phyloP scores from a whole-genome alignment of 2,888 invertebrate species.

The Hypomecis atomaria region DNA sequence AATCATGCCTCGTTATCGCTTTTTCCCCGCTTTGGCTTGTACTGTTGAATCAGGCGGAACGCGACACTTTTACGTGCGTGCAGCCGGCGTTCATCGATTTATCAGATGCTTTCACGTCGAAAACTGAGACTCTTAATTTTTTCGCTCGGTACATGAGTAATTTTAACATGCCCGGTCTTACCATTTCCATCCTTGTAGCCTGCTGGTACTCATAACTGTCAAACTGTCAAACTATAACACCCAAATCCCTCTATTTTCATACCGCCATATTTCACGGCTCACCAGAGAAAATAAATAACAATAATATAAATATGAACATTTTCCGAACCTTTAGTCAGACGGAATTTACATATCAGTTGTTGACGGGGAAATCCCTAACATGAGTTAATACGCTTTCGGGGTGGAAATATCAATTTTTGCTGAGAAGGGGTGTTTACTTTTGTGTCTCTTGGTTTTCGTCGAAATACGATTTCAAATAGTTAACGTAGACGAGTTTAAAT shows the following conservation, averaged over 20 bases:
- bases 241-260: slow-evolving; percentile 81
- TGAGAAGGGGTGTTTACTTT: background rate
- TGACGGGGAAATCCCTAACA: slow-evolving; percentile 75
- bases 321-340: slow-evolving; percentile 68
- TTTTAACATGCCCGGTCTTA: slow-evolving; percentile 39
- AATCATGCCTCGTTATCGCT: too few relatives aligned
- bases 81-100: too few relatives aligned
- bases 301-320: slow-evolving; percentile 79
- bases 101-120: too few relatives aligned
- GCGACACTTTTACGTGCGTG: too few relatives aligned
- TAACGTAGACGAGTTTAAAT: too few relatives aligned
- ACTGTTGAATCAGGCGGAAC: too few relatives aligned
- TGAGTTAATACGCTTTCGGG: slow-evolving; percentile 63
- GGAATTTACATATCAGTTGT: slow-evolving; percentile 82
- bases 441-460: background rate
- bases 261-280: slow-evolving; percentile 79
- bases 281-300: slow-evolving; percentile 82
- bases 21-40: too few relatives aligned
- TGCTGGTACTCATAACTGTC: slow-evolving; percentile 75
- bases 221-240: slow-evolving; percentile 79
- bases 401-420: slow-evolving; percentile 56
- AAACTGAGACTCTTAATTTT: too few relatives aligned
- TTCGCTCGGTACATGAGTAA: slow-evolving; percentile 31
- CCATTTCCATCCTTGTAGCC: slow-evolving; percentile 46
- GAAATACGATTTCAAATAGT: too few relatives aligned